Base-by-base conservation (phyloP, 1,140 invertebrate species). In the Whitmania pigra region DNA sequence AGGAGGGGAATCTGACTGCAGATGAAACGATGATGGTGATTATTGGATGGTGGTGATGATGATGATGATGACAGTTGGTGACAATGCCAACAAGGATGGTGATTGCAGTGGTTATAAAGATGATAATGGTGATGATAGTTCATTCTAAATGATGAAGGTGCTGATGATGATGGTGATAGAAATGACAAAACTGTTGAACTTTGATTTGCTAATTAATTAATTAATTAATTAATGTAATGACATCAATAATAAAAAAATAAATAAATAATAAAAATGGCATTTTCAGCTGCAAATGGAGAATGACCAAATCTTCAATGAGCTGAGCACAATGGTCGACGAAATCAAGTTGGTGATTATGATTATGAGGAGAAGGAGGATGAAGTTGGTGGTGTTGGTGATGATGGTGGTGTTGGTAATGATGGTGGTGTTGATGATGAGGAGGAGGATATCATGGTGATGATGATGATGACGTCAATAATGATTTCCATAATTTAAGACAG, bases 301-400 rank as follows among this genome's bases (percentile, higher is more conserved):
- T 76, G 74, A 80, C 71, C 77, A 78, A 22, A 72, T 85, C 17
- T 83, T 82, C 78, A 79, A 93, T 80, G 90, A 97, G 77, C 82
- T 97, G 29, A 93, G 91, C 80, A 90, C 87, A 74, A 78, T 87
- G 69, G 80, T 82, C 43, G 84, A 87, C 75, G 87, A 88, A 83
- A 89, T 96, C 0, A 88, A 87, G 78, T 90, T 89, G 79, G 91
- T 93, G 75, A 88, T 43, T 5, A 43, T 43, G 40, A 43, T 43
- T 5, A 27, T 60, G 27, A 22, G 5, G n/a, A 60, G 4, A 9
- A 60, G 4, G n/a, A 22, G 4, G n/a, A 60, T 17, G n/a, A 22
- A 5, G n/a, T 5, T 60, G 27, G 9, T 17, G 55, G 17, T 17
- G n/a, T n/a, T n/a, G n/a, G n/a, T n/a, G n/a, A n/a, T n/a, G n/a